Base-by-base conservation (phyloP, 2,797 vertebrate species). In the Helarctos malayanus region DNA sequence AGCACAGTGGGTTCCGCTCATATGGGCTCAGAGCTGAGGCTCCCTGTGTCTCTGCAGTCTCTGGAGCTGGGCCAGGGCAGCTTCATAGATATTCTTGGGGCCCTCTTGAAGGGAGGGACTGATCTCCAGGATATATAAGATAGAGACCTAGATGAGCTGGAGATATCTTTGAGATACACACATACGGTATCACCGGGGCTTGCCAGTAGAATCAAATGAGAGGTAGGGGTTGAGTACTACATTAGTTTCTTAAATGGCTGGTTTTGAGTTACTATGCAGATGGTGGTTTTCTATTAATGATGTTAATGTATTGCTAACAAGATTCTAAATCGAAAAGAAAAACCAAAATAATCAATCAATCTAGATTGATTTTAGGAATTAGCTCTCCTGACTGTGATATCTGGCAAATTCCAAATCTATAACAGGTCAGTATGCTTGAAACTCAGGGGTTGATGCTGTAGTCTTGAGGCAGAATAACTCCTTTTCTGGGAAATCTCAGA, bases 1-100 rank as follows among this genome's bases (percentile, higher is more conserved):
- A 98, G 13, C 97, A 97, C 98, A 99, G 99, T 2, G 99, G 98
- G 93, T 99, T 98, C 98, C 99, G 98, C 96, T 96, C 99, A 97
- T 96, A 99, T 78, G 0, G 99, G 99, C 98, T 99, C 98, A 0
- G 99, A 99, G 12, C 98, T 98, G 97, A 63, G 99, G 98, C 57
- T 99, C 99, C 93, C 98, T 99, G 95, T 98, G 94, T n/a, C 95
- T 98, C 96, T 98, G 98, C 97, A 99, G 99, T 81, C 98, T 95
- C 80, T 99, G 98, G 89, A 99, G 80, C 65, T 96, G 98, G 2
- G 98, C 98, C 2, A 98, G 84, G 75, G 98, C 97, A 3, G 98
- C 98, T 79, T 99, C 95, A 0, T 99, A 98, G 98, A 99, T 75
- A 99, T 96, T 99, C 99, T 94, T 99, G 49, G 94, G 82, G 21